Evolutionary conservation across 2,113 vertebrate species (phyloP), one percentile per base, ranked within the genome.

Genomic region (Irena cyanogastra): DNA sequence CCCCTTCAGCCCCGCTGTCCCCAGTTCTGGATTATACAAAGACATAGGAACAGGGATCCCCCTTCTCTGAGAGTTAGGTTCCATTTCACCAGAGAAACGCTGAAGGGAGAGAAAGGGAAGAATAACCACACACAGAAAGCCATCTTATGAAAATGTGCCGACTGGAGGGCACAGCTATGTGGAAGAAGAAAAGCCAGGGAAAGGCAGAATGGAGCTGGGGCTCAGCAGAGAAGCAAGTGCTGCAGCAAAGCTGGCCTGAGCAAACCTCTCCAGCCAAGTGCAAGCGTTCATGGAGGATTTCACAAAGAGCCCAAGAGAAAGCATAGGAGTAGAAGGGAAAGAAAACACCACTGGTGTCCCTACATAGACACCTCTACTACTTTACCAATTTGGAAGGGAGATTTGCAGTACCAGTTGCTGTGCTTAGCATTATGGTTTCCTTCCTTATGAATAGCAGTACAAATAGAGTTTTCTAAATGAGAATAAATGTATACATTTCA

Each of bases 1-100:
- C 12, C 10, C 44, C 23, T 13, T 42, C 52, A 70, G 42, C 18
- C 50, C 19, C 0, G 0, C 19, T 11, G 33, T 7, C 57, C 6
- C 27, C 44, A 49, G 44, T 23, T 69, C 79, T 59, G 41, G 17
- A 11, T n/a, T 57, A 87, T 2, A 21, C 23, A 23, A 45, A 63
- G 64, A 23, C 49, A 39, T 0, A 56, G 35, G 16, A 44, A 54
- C 5, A 72, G n/a, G n/a, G 5, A 15, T 75, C 4, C 20, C 26
- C 28, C 56, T 84, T 75, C 69, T 33, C 16, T 4, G 63, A 70
- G 41, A 41, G 37, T 28, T 31, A 59, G 26, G 45, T 31, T 56
- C 27, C 11, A 76, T 31, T 72, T 69, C 54, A 65, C 17, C 31
- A 70, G 30, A 83, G 28, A 72, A 89, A 64, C 31, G 64, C 16